Conservation (phyloP, 2,113 vertebrate genomes). For the Oreochromis aureus region DNA sequence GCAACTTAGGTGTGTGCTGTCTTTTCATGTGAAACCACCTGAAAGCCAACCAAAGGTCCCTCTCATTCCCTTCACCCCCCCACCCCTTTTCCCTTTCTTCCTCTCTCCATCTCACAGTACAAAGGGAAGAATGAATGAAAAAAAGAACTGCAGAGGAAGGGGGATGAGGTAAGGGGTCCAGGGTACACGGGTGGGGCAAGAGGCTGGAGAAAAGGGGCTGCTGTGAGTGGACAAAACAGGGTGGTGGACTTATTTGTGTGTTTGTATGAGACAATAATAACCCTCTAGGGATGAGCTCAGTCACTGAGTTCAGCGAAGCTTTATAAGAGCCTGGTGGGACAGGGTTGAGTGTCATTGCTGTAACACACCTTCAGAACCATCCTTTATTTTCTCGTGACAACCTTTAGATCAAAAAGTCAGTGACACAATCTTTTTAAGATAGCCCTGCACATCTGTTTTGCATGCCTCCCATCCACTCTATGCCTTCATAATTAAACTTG, state of each 20-base stretch:
- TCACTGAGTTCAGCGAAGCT: not conserved
- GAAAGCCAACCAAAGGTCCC: slow-evolving; percentile 62
- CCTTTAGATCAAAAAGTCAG: not conserved
- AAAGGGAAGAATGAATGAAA: slow-evolving; percentile 54
- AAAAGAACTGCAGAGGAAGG: slow-evolving; percentile 33
- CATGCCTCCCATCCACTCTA: not conserved
- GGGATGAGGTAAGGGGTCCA: slow-evolving; percentile 44
- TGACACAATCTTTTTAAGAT: not conserved
- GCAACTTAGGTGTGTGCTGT: slow-evolving; percentile 61
- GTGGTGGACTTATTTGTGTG: not conserved
- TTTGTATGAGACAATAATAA: not conserved
- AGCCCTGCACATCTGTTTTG: not conserved
- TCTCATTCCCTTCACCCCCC: not conserved
- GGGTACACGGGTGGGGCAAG: slow-evolving; percentile 16
- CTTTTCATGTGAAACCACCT: slow-evolving; percentile 72
- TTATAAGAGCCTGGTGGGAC: not conserved
- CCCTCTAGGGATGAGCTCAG: not conserved
- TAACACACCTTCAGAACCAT: not conserved
- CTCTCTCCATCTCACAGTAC: slow-evolving; percentile 57
- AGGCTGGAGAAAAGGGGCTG: not conserved
- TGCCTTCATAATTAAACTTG: not conserved
- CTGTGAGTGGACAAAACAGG: not conserved
- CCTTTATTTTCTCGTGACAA: not conserved
- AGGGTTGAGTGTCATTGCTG: not conserved
- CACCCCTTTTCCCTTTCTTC: not conserved